Evolutionary conservation across 2,113 vertebrate genomes (phyloP).

Genomic region (Embiotoca jacksoni): DNA sequence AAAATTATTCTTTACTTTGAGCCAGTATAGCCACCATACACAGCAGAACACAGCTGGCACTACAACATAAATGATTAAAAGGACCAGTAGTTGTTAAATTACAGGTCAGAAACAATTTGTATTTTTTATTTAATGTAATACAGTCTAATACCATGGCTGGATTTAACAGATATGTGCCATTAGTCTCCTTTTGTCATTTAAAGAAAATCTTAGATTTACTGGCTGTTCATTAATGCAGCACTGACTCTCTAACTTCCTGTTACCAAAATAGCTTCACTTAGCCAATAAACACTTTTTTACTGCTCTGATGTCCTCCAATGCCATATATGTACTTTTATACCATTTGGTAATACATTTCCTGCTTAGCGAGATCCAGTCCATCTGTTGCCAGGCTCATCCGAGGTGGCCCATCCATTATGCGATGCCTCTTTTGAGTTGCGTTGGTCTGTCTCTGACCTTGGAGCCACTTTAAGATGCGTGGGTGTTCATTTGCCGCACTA

Average conservation of each 20-base stretch:
- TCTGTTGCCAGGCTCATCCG: slow-evolving; percentile 65
- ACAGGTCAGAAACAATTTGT: slow-evolving; percentile 22
- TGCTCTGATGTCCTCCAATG: slow-evolving; percentile 35
- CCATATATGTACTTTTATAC: slow-evolving; percentile 63
- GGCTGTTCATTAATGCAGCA: not conserved
- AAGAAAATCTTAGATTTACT: slow-evolving; percentile 22
- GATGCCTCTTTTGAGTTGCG: slow-evolving; percentile 37
- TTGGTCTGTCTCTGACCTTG: slow-evolving; percentile 66
- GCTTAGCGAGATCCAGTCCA: slow-evolving; percentile 58
- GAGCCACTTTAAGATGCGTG: slow-evolving; percentile 61
- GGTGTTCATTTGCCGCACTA: slow-evolving; percentile 49
- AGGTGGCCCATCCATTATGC: slow-evolving; percentile 50
- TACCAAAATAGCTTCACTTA: slow-evolving; percentile 13
- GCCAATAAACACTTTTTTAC: slow-evolving; percentile 36
- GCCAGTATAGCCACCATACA: no score
- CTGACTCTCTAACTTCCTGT: slow-evolving; percentile 30
- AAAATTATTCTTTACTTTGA: not conserved
- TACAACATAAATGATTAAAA: not conserved
- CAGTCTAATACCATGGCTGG: not conserved
- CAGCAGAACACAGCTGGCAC: not conserved
- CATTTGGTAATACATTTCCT: slow-evolving; percentile 63
- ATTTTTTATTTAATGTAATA: not conserved
- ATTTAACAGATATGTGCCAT: slow-evolving; percentile 18
- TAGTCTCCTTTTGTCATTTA: not conserved
- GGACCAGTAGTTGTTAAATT: not conserved